Evolutionary conservation across 2,888 invertebrate genomes (phyloP), one percentile per base, ranked within the genome.

Genomic region (Scaptodrosophila latifasciaeformis): DNA sequence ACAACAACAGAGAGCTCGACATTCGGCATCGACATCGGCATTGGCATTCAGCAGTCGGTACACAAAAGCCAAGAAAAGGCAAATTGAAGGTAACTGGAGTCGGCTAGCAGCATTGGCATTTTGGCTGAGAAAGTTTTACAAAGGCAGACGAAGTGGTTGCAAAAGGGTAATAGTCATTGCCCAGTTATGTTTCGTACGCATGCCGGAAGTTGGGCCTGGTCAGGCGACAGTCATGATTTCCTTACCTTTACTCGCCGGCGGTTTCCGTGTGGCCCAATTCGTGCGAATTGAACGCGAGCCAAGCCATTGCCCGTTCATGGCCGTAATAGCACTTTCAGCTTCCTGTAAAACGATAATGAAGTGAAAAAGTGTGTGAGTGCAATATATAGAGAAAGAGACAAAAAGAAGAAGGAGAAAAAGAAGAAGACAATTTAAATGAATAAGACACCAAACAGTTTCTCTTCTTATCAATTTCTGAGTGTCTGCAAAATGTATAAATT

Each of bases 241-340:
- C 74, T 96, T 95, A 79, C 92, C 93, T 89, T 96, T 96, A 48
- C 94, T 94, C 74, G 94, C 93, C 42, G 97, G 96, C 44, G 99
- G 99, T 91, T 99, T 99, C 85, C 99, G 90, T 45, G 98, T 98
- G 48, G 99, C 99, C 99, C 99, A 99, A 89, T 99, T 99, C 82
- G 99, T 99, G 81, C 99, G 91, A 87, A 99, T 99, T 82, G 97
- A 95, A 78, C 99, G 91, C 72, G 96, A 96, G 31, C 99, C 99
- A 54, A 99, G 90, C 98, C 99, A 99, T 87, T 99, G 99, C 3
- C 99, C 99, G 87, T 99, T 99, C 99, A 99, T 99, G 58, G 95
- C 95, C 49, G 95, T 93, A 75, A 99, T 99, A 61, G 99, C 99
- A 74, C 95, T 96, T 87, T 99, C 99, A 56, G 99, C 99, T 88